Conservation (phyloP, 2,888 invertebrate genomes). For the Leptothorax acervorum region DNA sequence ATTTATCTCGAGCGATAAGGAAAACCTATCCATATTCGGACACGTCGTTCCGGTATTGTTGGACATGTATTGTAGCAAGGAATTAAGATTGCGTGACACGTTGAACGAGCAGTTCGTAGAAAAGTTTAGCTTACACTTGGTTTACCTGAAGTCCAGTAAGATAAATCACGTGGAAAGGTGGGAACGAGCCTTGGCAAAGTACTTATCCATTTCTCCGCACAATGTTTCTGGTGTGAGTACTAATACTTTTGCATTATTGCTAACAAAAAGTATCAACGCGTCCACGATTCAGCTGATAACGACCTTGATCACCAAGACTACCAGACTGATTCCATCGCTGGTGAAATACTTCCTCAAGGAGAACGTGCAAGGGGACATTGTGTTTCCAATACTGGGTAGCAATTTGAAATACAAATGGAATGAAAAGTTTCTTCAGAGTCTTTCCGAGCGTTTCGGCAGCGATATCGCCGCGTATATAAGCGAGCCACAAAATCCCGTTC, state of each 20-base stretch:
- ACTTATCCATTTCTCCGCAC: conserved; percentile 89
- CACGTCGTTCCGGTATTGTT: conserved; percentile 88
- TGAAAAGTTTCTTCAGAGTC: conserved; percentile 86
- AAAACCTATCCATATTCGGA: conserved; percentile 87
- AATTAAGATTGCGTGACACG: conserved; percentile 51
- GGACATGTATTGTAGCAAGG: conserved; percentile 85
- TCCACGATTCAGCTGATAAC: conserved; percentile 87
- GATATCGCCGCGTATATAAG: conserved; percentile 87
- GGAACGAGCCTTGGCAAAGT: conserved; percentile 87
- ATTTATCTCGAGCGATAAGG: conserved; percentile 86
- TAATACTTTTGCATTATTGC: conserved; percentile 74
- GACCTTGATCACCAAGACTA: conserved; percentile 87
- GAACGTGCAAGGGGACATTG: conserved; percentile 87
- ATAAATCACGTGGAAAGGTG: conserved; percentile 85
- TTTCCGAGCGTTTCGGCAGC: conserved; percentile 88
- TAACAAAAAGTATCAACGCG: conserved; percentile 67
- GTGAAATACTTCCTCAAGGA: conserved; percentile 85
- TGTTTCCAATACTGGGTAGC: conserved; percentile 88
- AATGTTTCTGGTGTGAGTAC: conserved; percentile 86
- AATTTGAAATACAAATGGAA: conserved; percentile 85
- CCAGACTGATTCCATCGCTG: conserved; percentile 86
- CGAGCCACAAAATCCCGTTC: conserved; percentile 66
- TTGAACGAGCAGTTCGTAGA: conserved; percentile 72
- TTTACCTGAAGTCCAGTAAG: conserved; percentile 70
- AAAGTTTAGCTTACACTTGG: conserved; percentile 71